These are phyloP conservation scores for Nycticryphes semicollaris DNA, from an alignment of 2,113 vertebrate species.

Conservation along the genomic window DNA sequence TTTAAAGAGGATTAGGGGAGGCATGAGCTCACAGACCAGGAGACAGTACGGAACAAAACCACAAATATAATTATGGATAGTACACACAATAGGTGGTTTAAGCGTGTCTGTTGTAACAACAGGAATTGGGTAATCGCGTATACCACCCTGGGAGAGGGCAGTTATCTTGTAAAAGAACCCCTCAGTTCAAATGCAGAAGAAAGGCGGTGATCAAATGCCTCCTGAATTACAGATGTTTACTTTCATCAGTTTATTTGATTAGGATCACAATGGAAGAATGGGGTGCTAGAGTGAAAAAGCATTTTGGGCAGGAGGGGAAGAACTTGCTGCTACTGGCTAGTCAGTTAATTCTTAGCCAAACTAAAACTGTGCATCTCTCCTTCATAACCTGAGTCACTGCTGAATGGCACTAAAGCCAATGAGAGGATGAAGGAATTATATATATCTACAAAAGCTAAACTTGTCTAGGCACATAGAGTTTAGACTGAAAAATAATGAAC, in stretches of 20 bases:
- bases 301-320: conserved; percentile 50
- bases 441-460: conserved; percentile 53
- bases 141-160: conserved; percentile 68
- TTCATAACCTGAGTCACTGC: conserved; percentile 59
- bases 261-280: conserved; percentile 58
- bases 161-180: conserved; percentile 46
- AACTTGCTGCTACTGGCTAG: conserved; percentile 55
- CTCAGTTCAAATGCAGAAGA: conserved; percentile 46
- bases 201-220: conserved; percentile 61
- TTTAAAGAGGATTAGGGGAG: conserved; percentile 78
- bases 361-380: conserved; percentile 46
- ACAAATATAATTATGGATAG: conserved; percentile 83
- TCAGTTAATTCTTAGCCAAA: conserved; percentile 73
- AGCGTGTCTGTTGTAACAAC: conserved; percentile 75
- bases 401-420: conserved; percentile 48
- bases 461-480: conserved; percentile 45
- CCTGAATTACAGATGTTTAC: conserved; percentile 71
- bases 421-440: conserved; percentile 60
- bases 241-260: conserved; percentile 69
- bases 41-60: conserved; percentile 76
- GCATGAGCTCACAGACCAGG: conserved; percentile 77
- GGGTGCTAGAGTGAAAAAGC: conserved; percentile 42
- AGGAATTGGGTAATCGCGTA: conserved; percentile 66
- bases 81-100: conserved; percentile 84
- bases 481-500: conserved; percentile 23